Percentiles rank a stretch among this genome's conserved stretches.
Evolutionary conservation across 2,797 vertebrate genomes (phyloP).

Genomic region (Fistularia tabacaria): DNA sequence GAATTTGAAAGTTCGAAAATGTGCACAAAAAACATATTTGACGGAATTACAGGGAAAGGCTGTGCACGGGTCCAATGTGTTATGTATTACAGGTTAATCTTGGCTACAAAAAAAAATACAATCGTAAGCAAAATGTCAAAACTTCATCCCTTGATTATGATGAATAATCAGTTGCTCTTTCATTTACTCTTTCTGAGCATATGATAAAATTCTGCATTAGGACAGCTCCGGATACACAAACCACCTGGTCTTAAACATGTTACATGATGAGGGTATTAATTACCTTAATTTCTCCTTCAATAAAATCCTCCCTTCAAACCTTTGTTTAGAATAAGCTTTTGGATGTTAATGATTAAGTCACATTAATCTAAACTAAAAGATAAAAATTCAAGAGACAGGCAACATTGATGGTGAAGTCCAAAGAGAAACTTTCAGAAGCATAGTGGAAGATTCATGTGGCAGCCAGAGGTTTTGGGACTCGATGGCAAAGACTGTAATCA

Average conservation of each 20-base stretch:
- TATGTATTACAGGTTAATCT: slow-evolving; percentile 46
- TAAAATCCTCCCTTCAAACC: not conserved
- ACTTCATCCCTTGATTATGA: slow-evolving; percentile 42
- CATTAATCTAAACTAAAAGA: not conserved
- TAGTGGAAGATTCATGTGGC: slow-evolving; percentile 55
- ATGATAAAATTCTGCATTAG: slow-evolving; percentile 25
- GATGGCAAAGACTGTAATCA: slow-evolving; percentile 25
- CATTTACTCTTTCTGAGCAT: slow-evolving; percentile 48
- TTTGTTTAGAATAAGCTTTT: not conserved
- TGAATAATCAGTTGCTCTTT: slow-evolving; percentile 21
- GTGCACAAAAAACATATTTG: no score
- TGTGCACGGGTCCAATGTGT: slow-evolving; percentile 40
- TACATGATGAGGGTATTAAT: slow-evolving; percentile 21
- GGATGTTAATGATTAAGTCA: slow-evolving; percentile 14
- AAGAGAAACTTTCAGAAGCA: slow-evolving; percentile 42
- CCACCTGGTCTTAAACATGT: slow-evolving; percentile 51
- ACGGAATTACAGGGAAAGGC: no score
- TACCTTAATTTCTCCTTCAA: not conserved
- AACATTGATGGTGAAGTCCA: slow-evolving; percentile 6
- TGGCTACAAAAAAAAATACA: slow-evolving; percentile 57
- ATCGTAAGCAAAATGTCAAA: slow-evolving; percentile 41
- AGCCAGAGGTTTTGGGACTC: slow-evolving; percentile 51
- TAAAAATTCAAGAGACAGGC: slow-evolving; percentile 4
- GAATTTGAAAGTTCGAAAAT: not conserved
- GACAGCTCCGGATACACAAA: slow-evolving; percentile 19